These are phyloP conservation scores for Arrhamphus sclerolepis DNA, from an alignment of 2,797 vertebrate genomes.

Conservation along the genomic window DNA sequence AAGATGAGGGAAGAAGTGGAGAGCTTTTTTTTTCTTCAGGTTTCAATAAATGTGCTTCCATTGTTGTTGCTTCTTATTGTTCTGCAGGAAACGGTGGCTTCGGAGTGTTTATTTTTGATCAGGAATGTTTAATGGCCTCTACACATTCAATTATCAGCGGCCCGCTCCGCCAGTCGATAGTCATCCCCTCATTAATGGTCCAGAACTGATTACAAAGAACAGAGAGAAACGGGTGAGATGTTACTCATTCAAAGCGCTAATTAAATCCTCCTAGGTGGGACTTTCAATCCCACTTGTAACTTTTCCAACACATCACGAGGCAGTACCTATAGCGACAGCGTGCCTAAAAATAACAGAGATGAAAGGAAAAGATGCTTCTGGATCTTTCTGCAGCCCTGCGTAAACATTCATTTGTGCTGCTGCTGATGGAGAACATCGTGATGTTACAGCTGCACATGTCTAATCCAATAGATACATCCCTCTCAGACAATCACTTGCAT, in stretches of 20 bases:
- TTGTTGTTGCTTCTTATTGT: constrained; percentile 48
- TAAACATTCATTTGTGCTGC: not conserved
- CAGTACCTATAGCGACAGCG: constrained; percentile 16
- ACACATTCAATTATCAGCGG: constrained; percentile 83
- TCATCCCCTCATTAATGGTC: constrained; percentile 82
- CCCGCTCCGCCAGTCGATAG: constrained; percentile 77
- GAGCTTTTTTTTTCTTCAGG: constrained; percentile 4
- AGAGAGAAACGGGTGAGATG: constrained; percentile 71
- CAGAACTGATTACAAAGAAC: constrained; percentile 80
- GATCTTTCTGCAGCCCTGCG: constrained; percentile 9
- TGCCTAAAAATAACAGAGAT: constrained; percentile 43
- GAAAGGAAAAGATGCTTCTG: not conserved
- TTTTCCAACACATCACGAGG: constrained; percentile 41
- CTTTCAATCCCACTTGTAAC: constrained; percentile 64
- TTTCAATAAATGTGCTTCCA: constrained; percentile 31
- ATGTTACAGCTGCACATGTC: constrained; percentile 7
- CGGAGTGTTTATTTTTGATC: constrained; percentile 84
- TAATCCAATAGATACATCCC: constrained; percentile 9
- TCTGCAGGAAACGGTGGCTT: constrained; percentile 56
- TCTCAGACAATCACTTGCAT: constrained; percentile 3
- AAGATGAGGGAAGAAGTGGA: constrained; percentile 20
- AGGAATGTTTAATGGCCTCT: constrained; percentile 82
- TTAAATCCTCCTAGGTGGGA: constrained; percentile 79
- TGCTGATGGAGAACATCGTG: constrained; percentile 5
- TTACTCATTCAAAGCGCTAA: constrained; percentile 79